A percentile compares a stretch with the other conserved stretches of the same genome.
These are phyloP conservation scores for Spinus pinus DNA, from an alignment of 2,797 vertebrate species.

Conservation along the genomic window DNA sequence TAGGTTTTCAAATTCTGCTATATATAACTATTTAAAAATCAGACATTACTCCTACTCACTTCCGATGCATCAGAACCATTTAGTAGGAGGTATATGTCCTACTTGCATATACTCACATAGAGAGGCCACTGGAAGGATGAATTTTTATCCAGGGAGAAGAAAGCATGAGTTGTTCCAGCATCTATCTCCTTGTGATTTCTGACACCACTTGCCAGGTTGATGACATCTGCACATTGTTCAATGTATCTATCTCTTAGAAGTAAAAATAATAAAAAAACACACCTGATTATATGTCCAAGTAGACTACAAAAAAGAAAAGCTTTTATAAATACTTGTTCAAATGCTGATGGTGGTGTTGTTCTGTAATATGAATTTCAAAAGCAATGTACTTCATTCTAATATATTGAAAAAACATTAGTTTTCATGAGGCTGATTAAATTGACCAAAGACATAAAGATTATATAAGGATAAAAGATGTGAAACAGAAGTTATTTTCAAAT, in stretches of 20 bases:
- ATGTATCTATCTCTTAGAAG: not conserved
- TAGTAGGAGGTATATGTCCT: not conserved
- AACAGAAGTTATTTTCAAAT: not conserved
- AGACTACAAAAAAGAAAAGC: not conserved
- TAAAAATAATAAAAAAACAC: not conserved
- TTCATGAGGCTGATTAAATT: not conserved
- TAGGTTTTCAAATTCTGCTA: not conserved
- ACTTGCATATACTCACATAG: not conserved
- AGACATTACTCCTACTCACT: not conserved
- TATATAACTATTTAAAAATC: not conserved
- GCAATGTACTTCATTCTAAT: rapidly evolving
- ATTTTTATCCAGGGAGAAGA: not conserved
- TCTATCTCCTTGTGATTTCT: not conserved
- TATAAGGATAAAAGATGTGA: not conserved
- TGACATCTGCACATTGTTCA: rapidly evolving
- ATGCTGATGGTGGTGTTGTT: not conserved
- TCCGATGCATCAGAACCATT: not conserved
- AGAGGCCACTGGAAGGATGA: not conserved
- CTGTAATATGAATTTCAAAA: not conserved
- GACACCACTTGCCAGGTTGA: not conserved
- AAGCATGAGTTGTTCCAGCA: not conserved
- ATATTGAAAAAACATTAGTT: not conserved
- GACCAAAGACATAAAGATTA: not conserved
- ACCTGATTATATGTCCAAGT: not conserved
- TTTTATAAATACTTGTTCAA: not conserved